phyloP scores from a whole-genome alignment of 2,888 invertebrate species.

The Piscicola geometra region DNA sequence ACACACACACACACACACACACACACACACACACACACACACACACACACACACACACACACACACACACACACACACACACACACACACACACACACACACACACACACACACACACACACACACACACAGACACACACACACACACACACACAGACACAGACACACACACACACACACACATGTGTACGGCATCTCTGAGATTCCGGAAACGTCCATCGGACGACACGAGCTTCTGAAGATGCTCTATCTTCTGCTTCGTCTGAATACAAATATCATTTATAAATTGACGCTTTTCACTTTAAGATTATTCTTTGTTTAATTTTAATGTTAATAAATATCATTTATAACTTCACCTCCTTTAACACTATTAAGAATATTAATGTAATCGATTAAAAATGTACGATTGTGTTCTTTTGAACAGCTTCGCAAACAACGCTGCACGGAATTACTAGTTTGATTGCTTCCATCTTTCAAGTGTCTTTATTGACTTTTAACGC shows the following conservation, averaged over 20 bases:
- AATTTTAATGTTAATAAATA: too few species aligned
- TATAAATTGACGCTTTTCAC: too few species aligned
- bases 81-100: too few species aligned
- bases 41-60: conserved; percentile 24
- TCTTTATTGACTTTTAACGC: too few species aligned
- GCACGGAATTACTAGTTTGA: too few species aligned
- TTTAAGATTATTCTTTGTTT: too few species aligned
- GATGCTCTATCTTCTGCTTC: conserved; percentile 77
- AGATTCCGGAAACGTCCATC: conserved; percentile 81
- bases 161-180: neutral
- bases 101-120: too few species aligned
- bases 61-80: conserved; percentile 18
- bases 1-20: conserved; percentile 29
- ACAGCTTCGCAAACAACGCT: too few species aligned
- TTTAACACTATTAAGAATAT: neutral
- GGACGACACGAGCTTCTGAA: conserved; percentile 79
- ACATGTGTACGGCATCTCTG: conserved; percentile 77
- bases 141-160: too few species aligned
- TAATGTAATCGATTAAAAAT: neutral
- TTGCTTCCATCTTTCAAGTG: too few species aligned
- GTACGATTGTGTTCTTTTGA: too few species aligned
- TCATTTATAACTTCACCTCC: conserved; percentile 80
- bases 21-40: conserved; percentile 29
- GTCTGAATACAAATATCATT: conserved; percentile 62
- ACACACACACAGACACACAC: too few species aligned